phyloP scores from a whole-genome alignment of 2,797 vertebrate genomes.

The Remorina albescens region DNA sequence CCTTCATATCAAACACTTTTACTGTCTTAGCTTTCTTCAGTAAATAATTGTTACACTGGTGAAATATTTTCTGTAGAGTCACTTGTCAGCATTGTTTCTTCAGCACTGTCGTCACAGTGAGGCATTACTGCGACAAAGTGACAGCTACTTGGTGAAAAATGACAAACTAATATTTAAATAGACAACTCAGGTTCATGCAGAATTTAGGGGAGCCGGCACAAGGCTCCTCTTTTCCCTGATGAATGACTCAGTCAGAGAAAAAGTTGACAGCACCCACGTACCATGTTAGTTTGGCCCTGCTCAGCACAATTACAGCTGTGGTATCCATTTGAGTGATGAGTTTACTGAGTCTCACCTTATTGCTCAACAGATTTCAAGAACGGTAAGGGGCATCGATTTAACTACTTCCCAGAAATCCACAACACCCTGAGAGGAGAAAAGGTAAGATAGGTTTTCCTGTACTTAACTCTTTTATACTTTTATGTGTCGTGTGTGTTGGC shows the following conservation, averaged over 20 bases:
- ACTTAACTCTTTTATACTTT: not conserved
- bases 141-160: conserved; percentile 29
- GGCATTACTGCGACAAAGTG: conserved; percentile 21
- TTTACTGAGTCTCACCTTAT: conserved; percentile 34
- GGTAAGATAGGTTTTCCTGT: conserved; percentile 48
- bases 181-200: conserved; percentile 36
- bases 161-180: conserved; percentile 37
- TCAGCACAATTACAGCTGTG: conserved; percentile 14
- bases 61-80: conserved; percentile 29
- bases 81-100: conserved; percentile 43
- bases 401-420: conserved; percentile 24
- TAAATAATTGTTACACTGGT: conserved; percentile 30
- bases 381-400: conserved; percentile 24
- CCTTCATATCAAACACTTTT: not conserved
- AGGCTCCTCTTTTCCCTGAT: conserved; percentile 41
- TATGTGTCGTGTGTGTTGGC: not conserved
- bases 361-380: conserved; percentile 61
- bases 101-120: conserved; percentile 25
- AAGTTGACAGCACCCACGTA: conserved; percentile 27
- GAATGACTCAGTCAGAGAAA: conserved; percentile 29
- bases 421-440: conserved; percentile 54
- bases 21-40: conserved; percentile 4
- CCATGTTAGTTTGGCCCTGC: conserved; percentile 30
- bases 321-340: conserved; percentile 47
- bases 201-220: conserved; percentile 30